phyloP scores from a whole-genome alignment of 2,797 vertebrate genomes.

The Characodon lateralis region DNA sequence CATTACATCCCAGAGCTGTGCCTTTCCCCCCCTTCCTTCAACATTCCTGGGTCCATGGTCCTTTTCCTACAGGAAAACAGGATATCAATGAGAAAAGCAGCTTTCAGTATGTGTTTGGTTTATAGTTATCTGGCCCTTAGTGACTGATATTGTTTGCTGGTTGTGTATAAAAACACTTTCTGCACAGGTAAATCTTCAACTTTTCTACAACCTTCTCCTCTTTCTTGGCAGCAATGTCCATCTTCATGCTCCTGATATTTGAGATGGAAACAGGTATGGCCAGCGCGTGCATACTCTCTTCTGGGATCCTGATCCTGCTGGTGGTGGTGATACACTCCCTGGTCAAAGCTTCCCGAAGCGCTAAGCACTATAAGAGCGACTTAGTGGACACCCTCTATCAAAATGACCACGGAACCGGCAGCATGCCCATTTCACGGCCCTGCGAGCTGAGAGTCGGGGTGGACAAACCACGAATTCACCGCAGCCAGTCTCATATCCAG shows the following conservation, averaged over 20 bases:
- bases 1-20: slow-evolving; percentile 77
- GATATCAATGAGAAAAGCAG: slow-evolving; percentile 35
- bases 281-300: slow-evolving; percentile 85
- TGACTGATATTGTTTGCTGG: background rate
- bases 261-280: slow-evolving; percentile 85
- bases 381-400: slow-evolving; percentile 76
- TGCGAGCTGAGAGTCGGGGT: slow-evolving; percentile 73
- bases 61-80: slow-evolving; percentile 73
- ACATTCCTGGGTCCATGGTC: slow-evolving; percentile 64
- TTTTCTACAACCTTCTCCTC: slow-evolving; percentile 6
- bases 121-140: background rate
- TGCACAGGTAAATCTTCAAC: slow-evolving; percentile 1
- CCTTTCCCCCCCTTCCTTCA: slow-evolving; percentile 78
- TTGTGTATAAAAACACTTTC: slow-evolving; percentile 1
- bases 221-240: slow-evolving; percentile 84
- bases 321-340: slow-evolving; percentile 81
- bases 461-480: slow-evolving; percentile 65
- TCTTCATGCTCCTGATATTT: slow-evolving; percentile 89
- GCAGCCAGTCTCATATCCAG: slow-evolving; percentile 78
- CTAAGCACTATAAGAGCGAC: slow-evolving; percentile 56
- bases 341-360: slow-evolving; percentile 71
- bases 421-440: slow-evolving; percentile 45
- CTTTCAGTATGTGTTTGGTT: background rate
- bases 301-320: slow-evolving; percentile 84
- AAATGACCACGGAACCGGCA: slow-evolving; percentile 75